phyloP scores from a whole-genome alignment of 2,888 invertebrate genomes.

The Dasysyrphus tricinctus region DNA sequence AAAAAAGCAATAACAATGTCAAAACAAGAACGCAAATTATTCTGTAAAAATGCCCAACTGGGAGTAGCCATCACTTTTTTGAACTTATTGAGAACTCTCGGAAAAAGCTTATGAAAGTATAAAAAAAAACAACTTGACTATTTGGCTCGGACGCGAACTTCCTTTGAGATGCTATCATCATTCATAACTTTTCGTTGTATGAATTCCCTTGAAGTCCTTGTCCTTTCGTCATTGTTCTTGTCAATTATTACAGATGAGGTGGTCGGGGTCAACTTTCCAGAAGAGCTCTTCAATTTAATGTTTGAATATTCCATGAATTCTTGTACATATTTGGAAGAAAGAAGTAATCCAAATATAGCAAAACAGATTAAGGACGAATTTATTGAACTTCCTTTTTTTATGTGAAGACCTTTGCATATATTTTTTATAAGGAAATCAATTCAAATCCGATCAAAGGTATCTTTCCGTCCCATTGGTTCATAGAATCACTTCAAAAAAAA shows the following conservation, averaged over 20 bases:
- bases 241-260: background rate
- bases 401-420: background rate
- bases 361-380: conserved; percentile 16
- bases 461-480: conserved; percentile 24
- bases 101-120: conserved; percentile 31
- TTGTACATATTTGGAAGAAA: background rate
- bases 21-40: conserved; percentile 60
- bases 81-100: conserved; percentile 52
- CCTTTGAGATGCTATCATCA: conserved; percentile 63
- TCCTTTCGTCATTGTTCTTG: background rate
- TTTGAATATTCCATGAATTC: conserved; percentile 43
- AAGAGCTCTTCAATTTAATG: background rate
- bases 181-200: conserved; percentile 53
- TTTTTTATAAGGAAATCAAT: conserved; percentile 49
- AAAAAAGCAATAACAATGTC: conserved; percentile 38
- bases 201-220: conserved; percentile 21
- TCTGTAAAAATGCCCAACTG: conserved; percentile 52
- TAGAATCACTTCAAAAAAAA: conserved; percentile 26
- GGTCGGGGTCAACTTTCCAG: background rate
- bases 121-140: conserved; percentile 6
- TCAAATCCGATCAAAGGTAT: conserved; percentile 39
- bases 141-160: conserved; percentile 5
- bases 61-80: conserved; percentile 50
- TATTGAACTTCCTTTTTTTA: background rate
- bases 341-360: conserved; percentile 7